Base-by-base conservation (phyloP, 2,888 invertebrate species). In the Escarpia spicata region DNA sequence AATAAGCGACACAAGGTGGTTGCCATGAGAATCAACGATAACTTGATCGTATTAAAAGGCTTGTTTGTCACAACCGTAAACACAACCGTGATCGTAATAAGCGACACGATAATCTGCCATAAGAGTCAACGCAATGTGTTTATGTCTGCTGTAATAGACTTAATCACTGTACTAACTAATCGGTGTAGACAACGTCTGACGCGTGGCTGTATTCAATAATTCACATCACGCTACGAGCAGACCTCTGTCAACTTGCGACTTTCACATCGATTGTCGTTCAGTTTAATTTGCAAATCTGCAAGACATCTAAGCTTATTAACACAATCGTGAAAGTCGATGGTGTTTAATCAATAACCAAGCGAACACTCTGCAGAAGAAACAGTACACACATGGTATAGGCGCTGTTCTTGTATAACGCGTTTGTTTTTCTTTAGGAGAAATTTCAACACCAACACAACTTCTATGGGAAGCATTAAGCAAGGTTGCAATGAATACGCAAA, bases 291-390 rank as follows among this genome's bases (percentile, higher is more conserved):
- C n/a, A 15, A 26, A 75, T n/a, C 1, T 75, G 19, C 6, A 75
- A 75, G n/a, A 75, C 75, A 75, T 75, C 75, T 75, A 75, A n/a
- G 75, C 75, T n/a, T 26, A 75, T n/a, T 75, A 75, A 75, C 75
- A 26, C 15, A 15, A 26, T 75, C 26, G 26, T n/a, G 75, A 19
- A 75, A 75, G 75, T 19, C 26, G n/a, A 26, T 75, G 6, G n/a
- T 75, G 19, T 26, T 75, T 75, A n/a, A 75, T 75, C 19, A 75
- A 6, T 75, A 75, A 26, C 75, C 19, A 75, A 26, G n/a, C 75
- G 75, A 26, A 75, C 75, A 75, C 19, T 75, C n/a, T 6, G 19
- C 75, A 6, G 75, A 19, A 26, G n/a, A 15, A 26, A 75, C 19
- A 26, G 75, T 19, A 75, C 75, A 26, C 19, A 75, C 19, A 75